Base-by-base conservation (phyloP, 1,140 invertebrate genomes). In the Leguminivora glycinivorella region DNA sequence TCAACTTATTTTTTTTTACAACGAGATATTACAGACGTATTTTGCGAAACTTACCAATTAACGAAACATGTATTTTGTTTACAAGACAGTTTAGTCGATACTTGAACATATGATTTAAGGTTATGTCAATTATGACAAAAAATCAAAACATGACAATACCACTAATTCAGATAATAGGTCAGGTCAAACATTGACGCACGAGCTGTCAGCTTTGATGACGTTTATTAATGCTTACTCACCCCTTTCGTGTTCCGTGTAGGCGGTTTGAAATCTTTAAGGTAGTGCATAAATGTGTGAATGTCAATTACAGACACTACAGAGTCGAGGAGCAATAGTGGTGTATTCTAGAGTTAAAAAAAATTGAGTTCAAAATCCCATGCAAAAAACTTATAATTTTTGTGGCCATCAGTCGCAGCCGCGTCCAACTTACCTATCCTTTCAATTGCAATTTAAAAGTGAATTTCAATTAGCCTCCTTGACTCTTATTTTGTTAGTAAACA, bases 111-210 rank as follows among this genome's bases (percentile, higher is more conserved):
- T 38, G 34, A 38, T 38, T 38, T 38, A 38, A 9, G 34, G 14
- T 38, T 12, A 38, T 4, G 2, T 34, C 34, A 34, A 38, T 12
- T 6, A 34, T 56, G 4, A 4, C 40, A 43, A n/a, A 43, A 63
- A 60, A 14, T 26, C 26, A 29, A 19, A 31, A 63, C 58, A 60
- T 60, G 19, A 34, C 58, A 63, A 63, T 63, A 31, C 56, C 56
- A 10, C 26, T 29, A 17, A 31, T 63, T 3, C 26, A 63, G 14
- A 63, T 63, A 63, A 63, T 31, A 31, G 40, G 19, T 52, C 19
- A 52, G 58, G 58, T 63, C 58, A 63, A 6, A 31, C 24, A 63
- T 19, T 63, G 58, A 63, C n/a, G 58, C 58, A 63, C 58, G 58
- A 63, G 7, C 14, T 31, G 58, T 63, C 58, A 17, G 58, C 58